Base-by-base conservation (phyloP, 2,888 invertebrate species). In the Eremobia ochroleuca region DNA sequence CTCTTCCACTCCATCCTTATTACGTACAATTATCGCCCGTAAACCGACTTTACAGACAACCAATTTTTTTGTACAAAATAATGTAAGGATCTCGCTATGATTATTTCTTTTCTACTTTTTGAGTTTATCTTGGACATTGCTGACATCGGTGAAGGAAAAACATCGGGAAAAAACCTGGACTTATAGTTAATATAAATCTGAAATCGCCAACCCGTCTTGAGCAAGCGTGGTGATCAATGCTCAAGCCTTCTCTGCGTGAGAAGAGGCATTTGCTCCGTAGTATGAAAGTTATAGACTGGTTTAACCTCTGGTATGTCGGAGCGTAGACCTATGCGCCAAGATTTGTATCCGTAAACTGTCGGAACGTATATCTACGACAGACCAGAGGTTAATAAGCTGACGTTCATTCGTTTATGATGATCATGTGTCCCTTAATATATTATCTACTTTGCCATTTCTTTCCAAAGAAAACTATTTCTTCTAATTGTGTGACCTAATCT, bases 401-500 rank as follows among this genome's bases (percentile, higher is more conserved):
- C 8, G 21, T 21, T 21, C 6, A 49, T 49, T 49, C 6, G 21
- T 21, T 21, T 49, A 21, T 49, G 8, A 25, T 25, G 21, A 55
- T 55, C 2, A n/a, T n/a, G 52, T 52, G 52, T 52, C 8, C 52
- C 52, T 52, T 52, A 49, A 49, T 25, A 21, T 21, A 8, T 25
- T 25, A n/a, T 55, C 4, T n/a, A 13, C 5, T 58, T 28, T 58
- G 49, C 21, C 6, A 28, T 28, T 58, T 59, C 18, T 59, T 46
- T 15, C 13, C 13, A 34, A 9, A 25, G 0, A 21, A 18, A 11
- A 6, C 11, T 40, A 34, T 0, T 43, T 65, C 31, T 25, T 67
- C 81, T 65, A 31, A 77, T 69, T 81, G 69, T 82, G 73, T 82
- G 86, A 58, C 69, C 62, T 70, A 43, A 11, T 68, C n/a, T 49